These are phyloP conservation scores for Agrilus biguttatus DNA, from an alignment of 2,888 invertebrate species.

Conservation along the genomic window DNA sequence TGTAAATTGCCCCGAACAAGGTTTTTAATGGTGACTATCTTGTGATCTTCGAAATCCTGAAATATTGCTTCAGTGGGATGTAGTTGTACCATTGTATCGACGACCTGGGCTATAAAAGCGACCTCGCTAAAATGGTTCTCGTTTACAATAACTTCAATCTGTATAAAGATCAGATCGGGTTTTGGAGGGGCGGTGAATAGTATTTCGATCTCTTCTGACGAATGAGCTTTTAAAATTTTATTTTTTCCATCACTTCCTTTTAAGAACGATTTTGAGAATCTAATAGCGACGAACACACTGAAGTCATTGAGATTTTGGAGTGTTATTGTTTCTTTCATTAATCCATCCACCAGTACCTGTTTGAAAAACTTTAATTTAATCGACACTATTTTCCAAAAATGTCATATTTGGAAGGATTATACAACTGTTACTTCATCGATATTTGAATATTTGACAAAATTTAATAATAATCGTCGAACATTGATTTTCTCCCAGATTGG, in stretches of 20 bases:
- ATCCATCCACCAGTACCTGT: not conserved
- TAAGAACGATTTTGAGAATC: conserved; percentile 13
- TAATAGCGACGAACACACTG: conserved; percentile 17
- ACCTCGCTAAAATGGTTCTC: conserved; percentile 28
- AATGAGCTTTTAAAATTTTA: conserved; percentile 11
- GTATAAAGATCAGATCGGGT: conserved; percentile 23
- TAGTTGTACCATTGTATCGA: conserved; percentile 15
- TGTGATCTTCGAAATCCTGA: too few species aligned
- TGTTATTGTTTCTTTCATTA: conserved; percentile 15
- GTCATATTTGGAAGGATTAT: too few species aligned
- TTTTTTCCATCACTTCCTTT: conserved; percentile 13
- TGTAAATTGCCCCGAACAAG: too few species aligned
- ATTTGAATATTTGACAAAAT: too few species aligned
- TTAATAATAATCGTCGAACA: too few species aligned
- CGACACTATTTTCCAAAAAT: too few species aligned
- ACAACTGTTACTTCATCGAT: too few species aligned
- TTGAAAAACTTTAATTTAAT: not conserved
- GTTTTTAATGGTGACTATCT: too few species aligned
- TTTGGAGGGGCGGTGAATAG: conserved; percentile 14
- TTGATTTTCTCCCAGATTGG: too few species aligned
- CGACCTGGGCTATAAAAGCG: conserved; percentile 27
- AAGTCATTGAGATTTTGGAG: conserved; percentile 29
- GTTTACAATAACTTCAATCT: conserved; percentile 30
- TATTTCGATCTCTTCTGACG: conserved; percentile 13
- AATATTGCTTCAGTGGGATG: too few species aligned